A percentile compares a stretch with the other conserved stretches of the same genome.
These are phyloP conservation scores for Scolopax bukidnonensis DNA, from an alignment of 2,797 vertebrate species.

Conservation along the genomic window DNA sequence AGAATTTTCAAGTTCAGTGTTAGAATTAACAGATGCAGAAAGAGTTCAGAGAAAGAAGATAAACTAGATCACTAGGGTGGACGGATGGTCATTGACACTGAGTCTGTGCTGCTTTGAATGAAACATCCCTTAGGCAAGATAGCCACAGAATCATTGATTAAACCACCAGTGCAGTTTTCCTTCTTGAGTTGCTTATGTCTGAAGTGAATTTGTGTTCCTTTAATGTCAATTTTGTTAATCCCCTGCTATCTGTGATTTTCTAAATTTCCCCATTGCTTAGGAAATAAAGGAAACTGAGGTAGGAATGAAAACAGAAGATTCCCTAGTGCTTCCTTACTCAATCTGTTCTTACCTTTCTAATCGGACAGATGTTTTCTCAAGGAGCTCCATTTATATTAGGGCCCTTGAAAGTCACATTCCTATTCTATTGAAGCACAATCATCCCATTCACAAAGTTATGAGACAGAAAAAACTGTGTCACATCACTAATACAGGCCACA, in stretches of 20 bases:
- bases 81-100: neutral
- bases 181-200: neutral
- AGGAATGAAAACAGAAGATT: neutral
- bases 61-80: neutral
- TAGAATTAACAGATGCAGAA: neutral
- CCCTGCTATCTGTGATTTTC: neutral
- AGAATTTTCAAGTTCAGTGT: neutral
- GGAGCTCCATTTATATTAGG: neutral
- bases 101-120: neutral
- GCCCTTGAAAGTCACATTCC: neutral
- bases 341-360: neutral
- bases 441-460: neutral
- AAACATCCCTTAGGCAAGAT: neutral
- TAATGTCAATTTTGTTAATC: neutral
- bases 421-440: neutral
- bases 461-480: neutral
- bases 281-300: neutral
- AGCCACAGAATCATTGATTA: neutral
- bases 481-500: neutral
- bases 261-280: neutral
- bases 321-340: neutral
- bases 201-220: neutral
- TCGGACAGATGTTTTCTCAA: neutral
- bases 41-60: neutral
- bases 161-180: neutral